Conservation (phyloP, 2,113 vertebrate genomes). For the Alouatta palliata region DNA sequence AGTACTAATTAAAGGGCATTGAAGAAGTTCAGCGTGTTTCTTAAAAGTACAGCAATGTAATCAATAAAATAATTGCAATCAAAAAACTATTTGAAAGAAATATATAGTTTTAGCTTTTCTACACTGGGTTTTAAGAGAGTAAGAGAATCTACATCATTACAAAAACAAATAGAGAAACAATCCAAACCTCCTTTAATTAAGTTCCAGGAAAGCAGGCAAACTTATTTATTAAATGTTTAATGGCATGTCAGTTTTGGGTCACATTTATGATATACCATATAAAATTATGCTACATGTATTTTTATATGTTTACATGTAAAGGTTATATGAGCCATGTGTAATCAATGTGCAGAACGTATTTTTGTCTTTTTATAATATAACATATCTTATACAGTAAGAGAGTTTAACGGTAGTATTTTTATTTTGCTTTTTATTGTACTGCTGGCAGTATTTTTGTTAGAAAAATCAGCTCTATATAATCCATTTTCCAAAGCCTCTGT, state of each 20-base stretch:
- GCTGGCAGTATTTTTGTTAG: not conserved
- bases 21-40: not conserved
- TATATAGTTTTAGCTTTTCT: not conserved
- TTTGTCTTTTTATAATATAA: not conserved
- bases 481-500: not conserved
- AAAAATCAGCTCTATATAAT: not conserved
- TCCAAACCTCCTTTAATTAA: slow-evolving; percentile 7
- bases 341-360: not conserved
- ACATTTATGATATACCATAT: not conserved
- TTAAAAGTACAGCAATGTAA: not conserved
- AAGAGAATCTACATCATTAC: not conserved
- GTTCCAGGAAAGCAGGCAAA: not conserved
- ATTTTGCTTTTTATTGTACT: not conserved
- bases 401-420: not conserved
- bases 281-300: not conserved
- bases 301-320: not conserved
- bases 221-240: not conserved
- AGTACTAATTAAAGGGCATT: not conserved
- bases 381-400: not conserved
- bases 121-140: not conserved
- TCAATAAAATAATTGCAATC: not conserved
- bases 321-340: not conserved
- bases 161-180: not conserved
- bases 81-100: not conserved
- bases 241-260: not conserved